These are phyloP conservation scores for Plecturocebus donacophilus DNA, from an alignment of 2,113 vertebrate species.

Conservation along the genomic window DNA sequence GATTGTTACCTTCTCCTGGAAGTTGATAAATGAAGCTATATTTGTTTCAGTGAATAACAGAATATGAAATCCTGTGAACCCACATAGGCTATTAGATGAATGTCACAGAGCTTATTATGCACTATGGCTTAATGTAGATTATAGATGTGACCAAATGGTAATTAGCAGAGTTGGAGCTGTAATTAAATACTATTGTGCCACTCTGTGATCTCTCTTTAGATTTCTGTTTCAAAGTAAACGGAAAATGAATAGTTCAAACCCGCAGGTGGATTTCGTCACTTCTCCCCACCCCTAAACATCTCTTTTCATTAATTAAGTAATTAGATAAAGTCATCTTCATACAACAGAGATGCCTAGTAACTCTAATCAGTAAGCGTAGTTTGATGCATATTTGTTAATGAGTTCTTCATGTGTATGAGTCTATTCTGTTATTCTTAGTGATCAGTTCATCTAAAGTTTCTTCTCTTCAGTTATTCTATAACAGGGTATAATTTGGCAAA, in stretches of 20 bases:
- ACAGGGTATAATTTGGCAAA: slow-evolving; percentile 5
- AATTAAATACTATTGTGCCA: slow-evolving; percentile 83
- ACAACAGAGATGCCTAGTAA: background rate
- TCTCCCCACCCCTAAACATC: rapidly evolving
- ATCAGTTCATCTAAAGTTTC: background rate
- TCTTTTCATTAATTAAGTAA: slow-evolving; percentile 25
- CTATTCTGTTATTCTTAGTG: slow-evolving; percentile 46
- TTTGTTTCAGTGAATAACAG: slow-evolving; percentile 74
- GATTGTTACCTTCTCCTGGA: slow-evolving; percentile 47
- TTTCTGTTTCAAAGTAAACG: slow-evolving; percentile 75
- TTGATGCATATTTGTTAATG: background rate
- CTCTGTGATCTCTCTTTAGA: slow-evolving; percentile 64
- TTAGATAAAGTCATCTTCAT: slow-evolving; percentile 46
- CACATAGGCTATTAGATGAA: slow-evolving; percentile 79
- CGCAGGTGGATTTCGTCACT: slow-evolving; percentile 36
- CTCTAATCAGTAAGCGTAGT: background rate
- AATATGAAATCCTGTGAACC: slow-evolving; percentile 82
- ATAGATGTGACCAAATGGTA: slow-evolving; percentile 82
- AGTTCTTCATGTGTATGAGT: background rate
- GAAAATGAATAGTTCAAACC: slow-evolving; percentile 73
- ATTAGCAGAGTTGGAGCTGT: slow-evolving; percentile 84
- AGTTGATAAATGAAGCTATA: slow-evolving; percentile 71
- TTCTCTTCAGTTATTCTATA: background rate
- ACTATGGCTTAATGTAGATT: slow-evolving; percentile 82
- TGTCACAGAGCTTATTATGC: slow-evolving; percentile 83